Base-by-base conservation (phyloP, 2,888 invertebrate genomes). In the Enchytraeus crypticus region DNA sequence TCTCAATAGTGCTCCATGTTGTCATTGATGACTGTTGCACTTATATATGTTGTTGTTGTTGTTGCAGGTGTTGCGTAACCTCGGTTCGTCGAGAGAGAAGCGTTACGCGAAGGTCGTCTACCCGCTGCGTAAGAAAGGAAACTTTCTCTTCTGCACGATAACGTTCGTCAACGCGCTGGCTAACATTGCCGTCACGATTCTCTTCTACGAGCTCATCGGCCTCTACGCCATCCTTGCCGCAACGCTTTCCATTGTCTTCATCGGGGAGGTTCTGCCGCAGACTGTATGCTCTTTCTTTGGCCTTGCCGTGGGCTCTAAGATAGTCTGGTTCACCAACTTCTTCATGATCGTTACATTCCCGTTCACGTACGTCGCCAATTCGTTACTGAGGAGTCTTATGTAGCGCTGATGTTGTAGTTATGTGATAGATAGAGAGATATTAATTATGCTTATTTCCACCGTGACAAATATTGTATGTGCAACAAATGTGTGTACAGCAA, bases 261-360 rank as follows among this genome's bases (percentile, higher is more conserved):
- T 97, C 77, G 98, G 98, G 64, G 98, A 98, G 84, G 98, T 99
- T 63, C 88, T 93, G 30, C 97, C 98, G 0, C 84, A 87, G 78
- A 95, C 95, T 14, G 85, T 96, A 57, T 97, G 96, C 74, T 93
- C 95, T 4, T 83, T 96, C 47, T 90, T 95, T 76, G 97, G 97
- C 0, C 82, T 98, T 57, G 92, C 92, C 71, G 86, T 98, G 53
- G 98, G 98, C n/a, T 97, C 97, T 1, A 88, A 87, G 75, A 97
- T 96, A 43, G 91, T 96, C 62, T 86, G 85, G 80, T 82, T 98
- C 59, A 98, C 97, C 1, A 91, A 90, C 72, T 82, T 89, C 57
- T 90, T 98, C 65, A 97, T 99, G 96, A 79, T 88, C 1, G 65
- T 96, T 46, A 98, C 97, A 3, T 92, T 89, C 64, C 95, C 96